These are phyloP conservation scores for Lasioglossum morio DNA, from an alignment of 2,888 invertebrate genomes.

Conservation along the genomic window DNA sequence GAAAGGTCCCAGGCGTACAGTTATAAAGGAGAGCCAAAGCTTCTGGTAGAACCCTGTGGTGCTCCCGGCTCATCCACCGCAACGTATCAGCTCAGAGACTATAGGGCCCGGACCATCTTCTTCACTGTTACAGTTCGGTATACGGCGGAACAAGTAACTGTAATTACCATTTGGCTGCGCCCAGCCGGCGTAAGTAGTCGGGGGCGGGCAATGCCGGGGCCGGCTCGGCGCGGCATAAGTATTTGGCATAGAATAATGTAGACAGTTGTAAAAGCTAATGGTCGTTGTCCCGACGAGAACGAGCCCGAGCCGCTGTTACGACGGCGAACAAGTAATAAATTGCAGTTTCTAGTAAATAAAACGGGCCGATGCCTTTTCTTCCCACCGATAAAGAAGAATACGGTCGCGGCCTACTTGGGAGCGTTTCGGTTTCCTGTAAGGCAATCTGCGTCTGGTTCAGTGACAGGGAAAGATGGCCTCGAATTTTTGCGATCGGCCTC, in stretches of 20 bases:
- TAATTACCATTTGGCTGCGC: slow-evolving; percentile 35
- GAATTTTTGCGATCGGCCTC: slow-evolving; percentile 17
- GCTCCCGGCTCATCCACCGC: slow-evolving; percentile 17
- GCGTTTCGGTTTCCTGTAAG: neutral
- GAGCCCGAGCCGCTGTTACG: slow-evolving; percentile 13
- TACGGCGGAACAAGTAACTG: slow-evolving; percentile 15
- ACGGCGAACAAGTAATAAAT: slow-evolving; percentile 16
- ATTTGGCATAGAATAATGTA: slow-evolving; percentile 24
- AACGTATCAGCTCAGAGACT: slow-evolving; percentile 15
- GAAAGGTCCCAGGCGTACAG: slow-evolving; percentile 11
- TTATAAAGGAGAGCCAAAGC: slow-evolving; percentile 14
- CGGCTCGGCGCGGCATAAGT: neutral
- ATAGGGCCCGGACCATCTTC: slow-evolving; percentile 20
- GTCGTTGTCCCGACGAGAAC: slow-evolving; percentile 31
- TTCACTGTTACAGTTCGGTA: slow-evolving; percentile 11
- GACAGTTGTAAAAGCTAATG: slow-evolving; percentile 36
- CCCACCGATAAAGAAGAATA: slow-evolving; percentile 6
- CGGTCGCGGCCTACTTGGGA: slow-evolving; percentile 3
- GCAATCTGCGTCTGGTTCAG: slow-evolving; percentile 4
- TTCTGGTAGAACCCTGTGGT: neutral
- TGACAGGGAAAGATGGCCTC: slow-evolving; percentile 10
- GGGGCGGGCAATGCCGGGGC: neutral
- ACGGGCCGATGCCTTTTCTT: neutral
- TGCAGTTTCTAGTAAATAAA: slow-evolving; percentile 10
- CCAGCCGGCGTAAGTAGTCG: slow-evolving; percentile 16